Conservation (phyloP, 2,797 vertebrate genomes). For the Tenualosa thibaudeaui region DNA sequence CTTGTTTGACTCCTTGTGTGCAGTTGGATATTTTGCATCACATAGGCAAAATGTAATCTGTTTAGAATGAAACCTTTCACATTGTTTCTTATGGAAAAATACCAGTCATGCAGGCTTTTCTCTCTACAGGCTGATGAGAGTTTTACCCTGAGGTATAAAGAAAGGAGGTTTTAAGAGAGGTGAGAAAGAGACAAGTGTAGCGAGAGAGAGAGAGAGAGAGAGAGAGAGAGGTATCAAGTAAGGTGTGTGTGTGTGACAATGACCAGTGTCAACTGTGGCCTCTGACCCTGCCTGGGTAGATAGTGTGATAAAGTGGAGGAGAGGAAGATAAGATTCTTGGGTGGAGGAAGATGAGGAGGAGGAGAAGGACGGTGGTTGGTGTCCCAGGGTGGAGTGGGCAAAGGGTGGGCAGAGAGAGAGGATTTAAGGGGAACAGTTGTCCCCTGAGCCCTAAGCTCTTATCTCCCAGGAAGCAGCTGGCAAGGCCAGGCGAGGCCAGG, state of each 20-base stretch:
- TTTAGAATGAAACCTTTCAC: background rate
- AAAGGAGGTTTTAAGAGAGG: background rate
- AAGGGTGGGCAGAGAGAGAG: background rate
- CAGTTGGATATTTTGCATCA: background rate
- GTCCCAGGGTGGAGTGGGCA: background rate
- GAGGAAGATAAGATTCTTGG: background rate
- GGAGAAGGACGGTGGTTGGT: background rate
- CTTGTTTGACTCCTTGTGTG: background rate
- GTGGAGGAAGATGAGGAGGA: slow-evolving; percentile 8
- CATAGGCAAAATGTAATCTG: background rate
- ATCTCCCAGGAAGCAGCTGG: slow-evolving; percentile 49
- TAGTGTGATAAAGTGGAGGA: slow-evolving; percentile 6
- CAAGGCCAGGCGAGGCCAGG: background rate
- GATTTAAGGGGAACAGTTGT: slow-evolving; percentile 41
- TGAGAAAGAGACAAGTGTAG: background rate
- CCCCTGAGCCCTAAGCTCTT: slow-evolving; percentile 32
- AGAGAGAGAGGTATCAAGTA: background rate
- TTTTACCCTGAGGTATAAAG: background rate
- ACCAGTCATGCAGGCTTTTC: background rate
- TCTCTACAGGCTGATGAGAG: background rate
- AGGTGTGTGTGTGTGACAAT: background rate
- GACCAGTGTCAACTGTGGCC: background rate
- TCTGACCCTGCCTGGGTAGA: background rate
- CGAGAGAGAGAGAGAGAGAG: background rate
- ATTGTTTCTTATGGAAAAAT: background rate